phyloP scores from a whole-genome alignment of 2,888 invertebrate genomes.

The Osedax frankpressi region DNA sequence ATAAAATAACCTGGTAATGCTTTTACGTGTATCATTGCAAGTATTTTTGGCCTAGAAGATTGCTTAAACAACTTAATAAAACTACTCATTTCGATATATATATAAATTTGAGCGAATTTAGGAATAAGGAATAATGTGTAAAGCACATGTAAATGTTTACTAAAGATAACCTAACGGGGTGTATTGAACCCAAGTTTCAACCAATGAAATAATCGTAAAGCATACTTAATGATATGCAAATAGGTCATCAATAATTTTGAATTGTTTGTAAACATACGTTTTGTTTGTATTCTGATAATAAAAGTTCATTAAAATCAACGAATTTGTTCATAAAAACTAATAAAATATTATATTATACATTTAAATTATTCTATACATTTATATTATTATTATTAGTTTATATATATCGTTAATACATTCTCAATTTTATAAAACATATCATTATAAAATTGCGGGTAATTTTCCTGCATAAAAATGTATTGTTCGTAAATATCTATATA shows the following conservation, averaged over 20 bases:
- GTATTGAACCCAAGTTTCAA: not conserved
- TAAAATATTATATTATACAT: no score
- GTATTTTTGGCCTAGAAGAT: constrained; percentile 37
- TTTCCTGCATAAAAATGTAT: no score
- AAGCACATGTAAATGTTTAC: not conserved
- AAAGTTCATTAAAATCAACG: not conserved
- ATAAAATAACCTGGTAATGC: constrained; percentile 58
- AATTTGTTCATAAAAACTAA: no score
- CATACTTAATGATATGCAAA: not conserved
- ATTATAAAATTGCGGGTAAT: no score
- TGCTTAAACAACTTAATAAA: not conserved
- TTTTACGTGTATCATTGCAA: constrained; percentile 62
- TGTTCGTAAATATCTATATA: no score
- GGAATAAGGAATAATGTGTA: not conserved
- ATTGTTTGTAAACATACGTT: not conserved
- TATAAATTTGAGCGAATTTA: not conserved
- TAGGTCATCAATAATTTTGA: not conserved
- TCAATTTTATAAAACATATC: no score
- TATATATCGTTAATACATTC: no score
- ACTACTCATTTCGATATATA: not conserved
- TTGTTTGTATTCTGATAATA: not conserved
- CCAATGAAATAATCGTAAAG: not conserved
- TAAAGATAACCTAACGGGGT: not conserved
- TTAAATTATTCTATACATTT: no score
- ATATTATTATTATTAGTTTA: no score